Evolutionary conservation across 2,888 invertebrate species (phyloP).

Genomic region (Chymomyza procnemis): DNA sequence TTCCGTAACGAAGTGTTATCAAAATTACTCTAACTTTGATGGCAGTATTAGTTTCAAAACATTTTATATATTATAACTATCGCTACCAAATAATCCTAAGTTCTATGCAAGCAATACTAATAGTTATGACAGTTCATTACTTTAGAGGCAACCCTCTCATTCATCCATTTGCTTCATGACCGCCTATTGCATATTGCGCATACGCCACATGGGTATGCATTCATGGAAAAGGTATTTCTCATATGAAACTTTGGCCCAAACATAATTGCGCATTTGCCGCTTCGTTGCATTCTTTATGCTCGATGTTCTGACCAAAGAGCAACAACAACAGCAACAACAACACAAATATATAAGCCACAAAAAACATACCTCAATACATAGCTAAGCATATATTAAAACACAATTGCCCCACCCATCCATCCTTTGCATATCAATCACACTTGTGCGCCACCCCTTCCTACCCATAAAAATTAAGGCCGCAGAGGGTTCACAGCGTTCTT

Average conservation of each 20-base stretch:
- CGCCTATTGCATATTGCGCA: conserved; percentile 44
- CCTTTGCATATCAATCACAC: conserved; percentile 11
- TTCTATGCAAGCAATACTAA: no score
- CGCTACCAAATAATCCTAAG: no score
- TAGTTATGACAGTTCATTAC: no score
- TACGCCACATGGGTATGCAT: conserved; percentile 51
- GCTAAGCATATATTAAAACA: neutral
- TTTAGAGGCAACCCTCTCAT: neutral
- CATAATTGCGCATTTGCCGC: conserved; percentile 64
- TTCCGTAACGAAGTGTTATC: no score
- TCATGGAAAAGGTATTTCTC: conserved; percentile 30
- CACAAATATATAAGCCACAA: neutral
- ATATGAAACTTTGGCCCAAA: conserved; percentile 18
- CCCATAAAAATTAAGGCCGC: conserved; percentile 1
- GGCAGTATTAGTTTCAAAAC: no score
- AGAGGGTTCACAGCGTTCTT: neutral
- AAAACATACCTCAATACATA: neutral
- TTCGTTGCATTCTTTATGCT: conserved; percentile 31
- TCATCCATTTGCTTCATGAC: neutral
- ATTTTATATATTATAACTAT: no score
- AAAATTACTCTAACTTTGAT: no score
- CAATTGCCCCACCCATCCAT: neutral
- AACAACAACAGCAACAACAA: neutral
- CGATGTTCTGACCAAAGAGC: neutral
- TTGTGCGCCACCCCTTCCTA: no score